Conservation (phyloP, 2,113 vertebrate species). For the Paradoxurus hermaphroditus region DNA sequence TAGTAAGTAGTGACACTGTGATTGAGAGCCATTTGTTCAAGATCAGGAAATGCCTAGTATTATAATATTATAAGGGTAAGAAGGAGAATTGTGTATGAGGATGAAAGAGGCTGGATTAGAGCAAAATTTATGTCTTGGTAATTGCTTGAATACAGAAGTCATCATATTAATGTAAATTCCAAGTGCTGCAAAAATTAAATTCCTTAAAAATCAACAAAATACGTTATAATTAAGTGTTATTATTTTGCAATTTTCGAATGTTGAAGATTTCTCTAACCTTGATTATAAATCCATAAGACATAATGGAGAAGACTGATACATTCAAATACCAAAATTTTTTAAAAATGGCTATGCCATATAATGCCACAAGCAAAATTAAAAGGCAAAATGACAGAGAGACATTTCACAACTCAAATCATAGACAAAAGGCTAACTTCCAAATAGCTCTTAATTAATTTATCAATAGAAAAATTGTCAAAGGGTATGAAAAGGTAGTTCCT, state of each 20-base stretch:
- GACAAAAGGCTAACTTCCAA: neutral
- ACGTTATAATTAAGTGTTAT: neutral
- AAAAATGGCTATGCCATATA: neutral
- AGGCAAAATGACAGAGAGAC: neutral
- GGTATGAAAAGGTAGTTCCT: neutral
- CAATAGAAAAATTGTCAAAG: neutral
- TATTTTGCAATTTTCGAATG: neutral
- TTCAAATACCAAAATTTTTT: neutral
- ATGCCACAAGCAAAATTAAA: neutral
- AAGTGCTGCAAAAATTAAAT: neutral
- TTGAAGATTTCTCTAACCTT: neutral
- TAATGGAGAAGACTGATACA: neutral
- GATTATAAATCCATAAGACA: neutral
- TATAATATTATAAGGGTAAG: neutral
- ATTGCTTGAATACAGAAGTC: neutral
- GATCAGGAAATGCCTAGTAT: neutral
- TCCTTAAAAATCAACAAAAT: neutral
- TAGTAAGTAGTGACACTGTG: neutral
- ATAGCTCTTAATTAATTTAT: neutral
- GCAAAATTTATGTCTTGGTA: neutral
- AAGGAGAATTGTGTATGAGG: neutral
- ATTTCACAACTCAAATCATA: neutral
- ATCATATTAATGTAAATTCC: neutral
- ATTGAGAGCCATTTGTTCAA: neutral
- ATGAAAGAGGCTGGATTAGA: neutral